These are phyloP conservation scores for Plutomurus gul DNA, from an alignment of 1,140 invertebrate genomes.

Conservation along the genomic window DNA sequence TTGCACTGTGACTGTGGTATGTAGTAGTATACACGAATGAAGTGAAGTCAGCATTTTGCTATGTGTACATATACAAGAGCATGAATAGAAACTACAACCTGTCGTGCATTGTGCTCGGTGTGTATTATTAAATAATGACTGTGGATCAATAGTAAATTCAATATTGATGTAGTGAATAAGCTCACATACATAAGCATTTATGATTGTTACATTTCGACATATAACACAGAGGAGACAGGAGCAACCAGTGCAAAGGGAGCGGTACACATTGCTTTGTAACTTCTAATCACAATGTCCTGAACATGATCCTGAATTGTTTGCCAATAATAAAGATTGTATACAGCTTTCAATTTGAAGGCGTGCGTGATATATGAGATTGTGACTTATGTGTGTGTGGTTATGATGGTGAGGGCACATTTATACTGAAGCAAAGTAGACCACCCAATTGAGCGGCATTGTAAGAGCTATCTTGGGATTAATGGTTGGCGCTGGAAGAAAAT, in stretches of 20 bases:
- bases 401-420: not conserved
- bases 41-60: too few relatives aligned
- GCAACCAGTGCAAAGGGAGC: not conserved
- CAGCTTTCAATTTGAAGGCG: constrained; percentile 9
- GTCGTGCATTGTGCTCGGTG: not conserved
- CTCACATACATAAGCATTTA: not conserved
- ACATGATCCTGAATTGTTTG: constrained; percentile 27
- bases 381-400: not conserved
- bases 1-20: too few relatives aligned
- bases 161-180: constrained; percentile 20
- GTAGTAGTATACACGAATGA: too few relatives aligned
- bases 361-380: constrained; percentile 2
- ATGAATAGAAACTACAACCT: constrained; percentile 15
- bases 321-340: constrained; percentile 4
- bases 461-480: constrained; percentile 16
- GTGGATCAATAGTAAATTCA: constrained; percentile 12
- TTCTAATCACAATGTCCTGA: not conserved
- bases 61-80: too few relatives aligned
- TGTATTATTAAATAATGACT: not conserved
- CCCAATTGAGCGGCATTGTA: not conserved
- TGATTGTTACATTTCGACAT: not conserved
- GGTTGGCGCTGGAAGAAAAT: not conserved
- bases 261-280: not conserved
- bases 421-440: constrained; percentile 13
- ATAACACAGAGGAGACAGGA: not conserved